These are phyloP conservation scores for Tachina grossa DNA, from an alignment of 2,888 invertebrate genomes.

Conservation along the genomic window DNA sequence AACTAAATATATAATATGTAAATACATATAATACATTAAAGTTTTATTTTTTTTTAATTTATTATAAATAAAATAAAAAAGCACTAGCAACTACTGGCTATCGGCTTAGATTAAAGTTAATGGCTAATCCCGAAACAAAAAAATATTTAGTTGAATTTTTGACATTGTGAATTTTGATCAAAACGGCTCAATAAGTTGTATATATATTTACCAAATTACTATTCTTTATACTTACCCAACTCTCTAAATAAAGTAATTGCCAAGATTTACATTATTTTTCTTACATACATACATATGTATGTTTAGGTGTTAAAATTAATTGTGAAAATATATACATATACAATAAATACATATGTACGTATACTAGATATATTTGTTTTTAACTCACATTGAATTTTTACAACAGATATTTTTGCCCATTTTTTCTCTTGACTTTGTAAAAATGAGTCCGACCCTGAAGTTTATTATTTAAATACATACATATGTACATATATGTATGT, in stretches of 20 bases:
- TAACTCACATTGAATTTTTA: not conserved
- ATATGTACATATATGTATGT: not conserved
- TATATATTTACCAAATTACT: not conserved
- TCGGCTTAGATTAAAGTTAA: too few relatives aligned
- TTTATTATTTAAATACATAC: slow-evolving; percentile 8
- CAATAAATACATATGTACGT: not conserved
- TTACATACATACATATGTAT: not conserved
- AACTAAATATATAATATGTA: too few relatives aligned
- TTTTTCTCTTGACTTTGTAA: slow-evolving; percentile 1
- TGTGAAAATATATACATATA: not conserved
- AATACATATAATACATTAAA: too few relatives aligned
- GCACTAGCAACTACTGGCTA: too few relatives aligned
- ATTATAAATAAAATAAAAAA: too few relatives aligned
- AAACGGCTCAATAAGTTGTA: not conserved
- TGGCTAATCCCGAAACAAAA: too few relatives aligned
- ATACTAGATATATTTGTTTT: too few relatives aligned
- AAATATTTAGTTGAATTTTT: too few relatives aligned
- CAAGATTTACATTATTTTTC: not conserved
- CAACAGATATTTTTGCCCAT: not conserved
- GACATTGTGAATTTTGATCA: not conserved
- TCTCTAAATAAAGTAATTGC: not conserved
- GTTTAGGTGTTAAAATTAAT: not conserved
- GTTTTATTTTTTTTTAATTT: too few relatives aligned
- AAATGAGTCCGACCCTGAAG: slow-evolving; percentile 3
- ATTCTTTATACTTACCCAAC: not conserved